Percentiles rank a stretch among this genome's conserved stretches.
phyloP scores from a whole-genome alignment of 2,113 vertebrate genomes.

The Neodon shergylaensis region DNA sequence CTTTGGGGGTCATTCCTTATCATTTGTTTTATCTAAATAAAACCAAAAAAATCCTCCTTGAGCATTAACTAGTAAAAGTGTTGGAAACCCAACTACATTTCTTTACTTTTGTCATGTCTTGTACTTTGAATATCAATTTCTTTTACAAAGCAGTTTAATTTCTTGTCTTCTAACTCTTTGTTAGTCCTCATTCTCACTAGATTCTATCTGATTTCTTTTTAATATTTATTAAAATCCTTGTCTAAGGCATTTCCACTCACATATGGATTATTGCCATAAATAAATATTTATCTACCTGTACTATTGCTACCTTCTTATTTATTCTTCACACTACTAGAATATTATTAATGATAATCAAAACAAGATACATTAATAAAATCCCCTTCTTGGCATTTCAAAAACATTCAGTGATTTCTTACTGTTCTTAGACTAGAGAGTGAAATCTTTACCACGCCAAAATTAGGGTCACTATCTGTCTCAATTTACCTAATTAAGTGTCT shows the following conservation, averaged over 20 bases:
- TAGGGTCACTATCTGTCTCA: slow-evolving; percentile 10
- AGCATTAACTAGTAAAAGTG: not conserved
- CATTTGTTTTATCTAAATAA: not conserved
- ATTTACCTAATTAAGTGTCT: slow-evolving; percentile 3
- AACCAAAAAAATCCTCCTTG: not conserved
- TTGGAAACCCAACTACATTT: slow-evolving; percentile 19
- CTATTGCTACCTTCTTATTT: slow-evolving; percentile 19
- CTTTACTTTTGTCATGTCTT: slow-evolving; percentile 4
- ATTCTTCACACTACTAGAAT: not conserved
- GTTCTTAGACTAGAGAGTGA: slow-evolving; percentile 33
- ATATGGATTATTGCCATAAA: not conserved
- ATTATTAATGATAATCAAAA: slow-evolving; percentile 46
- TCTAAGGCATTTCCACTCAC: not conserved
- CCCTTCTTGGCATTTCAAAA: slow-evolving; percentile 42
- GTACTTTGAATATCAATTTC: slow-evolving; percentile 9
- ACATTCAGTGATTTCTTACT: not conserved
- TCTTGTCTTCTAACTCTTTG: not conserved
- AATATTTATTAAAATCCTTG: slow-evolving; percentile 6
- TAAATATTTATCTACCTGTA: slow-evolving; percentile 14
- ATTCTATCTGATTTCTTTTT: not conserved
- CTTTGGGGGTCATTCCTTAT: not conserved
- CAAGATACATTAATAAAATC: slow-evolving; percentile 26
- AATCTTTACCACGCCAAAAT: slow-evolving; percentile 39
- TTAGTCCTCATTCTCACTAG: not conserved
- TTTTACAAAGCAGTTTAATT: not conserved